Evolutionary conservation across 2,113 vertebrate genomes (phyloP), one percentile per base, ranked within the genome.

Genomic region (Pseudolaguvia tuberculata): DNA sequence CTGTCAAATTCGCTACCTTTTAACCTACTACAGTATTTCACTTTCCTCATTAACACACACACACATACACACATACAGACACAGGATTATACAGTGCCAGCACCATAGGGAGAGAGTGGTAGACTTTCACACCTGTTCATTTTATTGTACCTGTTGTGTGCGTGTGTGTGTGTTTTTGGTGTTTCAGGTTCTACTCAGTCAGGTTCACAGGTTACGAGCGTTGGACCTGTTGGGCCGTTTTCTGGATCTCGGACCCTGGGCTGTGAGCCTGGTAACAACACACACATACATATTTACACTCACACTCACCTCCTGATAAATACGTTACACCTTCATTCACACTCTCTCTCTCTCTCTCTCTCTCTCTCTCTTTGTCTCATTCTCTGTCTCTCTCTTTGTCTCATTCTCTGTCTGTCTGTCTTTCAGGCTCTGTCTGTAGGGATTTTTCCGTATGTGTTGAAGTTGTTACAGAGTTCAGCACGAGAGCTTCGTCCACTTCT

Each of bases 201-300:
- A 99, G 81, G 97, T 99, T 56, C 96, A 99, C 83, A 91, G 97
- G 18, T 89, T 98, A 70, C 87, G 97, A 65, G 97, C 97, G 2
- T 88, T 99, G 21, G 95, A 98, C 78, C 83, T 98, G 84, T 91
- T 99, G 27, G 96, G 97, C 1, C 87, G 92, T 12, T 99, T 99
- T 81, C 81, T 99, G 90, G 97, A 99, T 87, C 90, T 99, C 81
- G 97, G 97, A 3, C 97, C 97, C 48, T 99, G 97, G 96, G 97
- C 97, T 0, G 97, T 99, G 67, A 99, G 97, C 83, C 86, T 98
- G 94, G 96, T 99, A 59, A 0, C 84, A 77, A 20, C 66, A 2
- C 10, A 0, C 20, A 17, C 55, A 27, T 23, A 57, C 55, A 57
- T 14, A 78, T 35, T 23, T 17, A 21, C 4, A 13, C 53, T 53